Evolutionary conservation across 2,797 vertebrate species (phyloP), one percentile per base, ranked within the genome.

Genomic region (Scomberomorus guttatus): DNA sequence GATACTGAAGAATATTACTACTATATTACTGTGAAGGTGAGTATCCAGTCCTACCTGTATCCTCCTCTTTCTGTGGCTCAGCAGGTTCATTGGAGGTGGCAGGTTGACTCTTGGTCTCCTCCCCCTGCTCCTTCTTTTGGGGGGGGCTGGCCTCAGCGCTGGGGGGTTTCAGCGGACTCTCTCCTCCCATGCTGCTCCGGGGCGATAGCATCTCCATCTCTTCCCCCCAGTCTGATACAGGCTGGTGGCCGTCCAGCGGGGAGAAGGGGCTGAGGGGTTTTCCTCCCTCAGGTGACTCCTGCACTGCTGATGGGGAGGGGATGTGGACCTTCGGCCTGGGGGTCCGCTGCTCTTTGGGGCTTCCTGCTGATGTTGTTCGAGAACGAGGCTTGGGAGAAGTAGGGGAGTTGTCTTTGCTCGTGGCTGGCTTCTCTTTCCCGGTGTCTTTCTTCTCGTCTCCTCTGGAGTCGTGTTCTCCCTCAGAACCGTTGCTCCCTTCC

Each of bases 141-240:
- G 93, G 81, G 0, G 94, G 94, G 70, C 93, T 94, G 84, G 82
- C 72, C 57, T 94, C 94, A 0, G 79, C 1, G 27, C 90, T 94
- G n/a, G 83, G 79, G 14, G 91, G 90, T 34, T 92, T 94, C 50
- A 91, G 88, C 0, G 95, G 94, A 58, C 90, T 95, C 88, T 96
- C 95, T 0, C 88, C 94, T 10, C 92, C 95, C 75, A 93, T 73
- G 82, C 93, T 96, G 90, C 94, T 93, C 1, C 93, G 88, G 0
- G 96, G 96, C 1, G 96, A 97, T 71, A 82, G 88, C 95, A 95
- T 90, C 90, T 99, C 98, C 97, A 98, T 97, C 91, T 97, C 97
- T 90, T 98, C 98, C 0, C 95, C 98, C 98, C 98, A 99, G 93
- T 98, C 96, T 0, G 94, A 85, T 39, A 98, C 96, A 0, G 97